Percentiles rank a stretch among this genome's conserved stretches.
These are phyloP conservation scores for Caenorhabditis sp. DNA, from an alignment of 2,888 invertebrate genomes.

Conservation along the genomic window DNA sequence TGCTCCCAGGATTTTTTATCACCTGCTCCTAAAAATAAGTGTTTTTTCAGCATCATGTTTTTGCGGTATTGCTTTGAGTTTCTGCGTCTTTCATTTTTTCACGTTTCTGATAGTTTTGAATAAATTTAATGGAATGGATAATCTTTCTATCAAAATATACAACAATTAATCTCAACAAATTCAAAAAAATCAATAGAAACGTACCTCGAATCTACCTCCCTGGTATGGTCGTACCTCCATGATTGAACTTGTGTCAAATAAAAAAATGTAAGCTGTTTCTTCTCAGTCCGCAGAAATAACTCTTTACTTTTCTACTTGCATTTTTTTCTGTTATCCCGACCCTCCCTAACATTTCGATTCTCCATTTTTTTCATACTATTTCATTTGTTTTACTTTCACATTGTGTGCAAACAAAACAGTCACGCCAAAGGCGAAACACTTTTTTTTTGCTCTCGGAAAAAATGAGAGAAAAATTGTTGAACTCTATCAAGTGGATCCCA, in stretches of 20 bases:
- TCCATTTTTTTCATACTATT: conserved; percentile 17
- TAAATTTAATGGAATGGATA: no score
- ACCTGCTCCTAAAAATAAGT: no score
- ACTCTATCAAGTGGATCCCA: conserved; percentile 43
- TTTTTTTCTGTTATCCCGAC: not conserved
- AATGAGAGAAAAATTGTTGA: conserved; percentile 18
- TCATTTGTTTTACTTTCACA: conserved; percentile 41
- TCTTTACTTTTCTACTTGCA: conserved; percentile 15
- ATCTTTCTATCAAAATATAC: no score
- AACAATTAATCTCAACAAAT: no score
- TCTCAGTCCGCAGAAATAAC: conserved; percentile 24
- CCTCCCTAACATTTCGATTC: conserved; percentile 6
- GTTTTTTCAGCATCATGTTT: no score
- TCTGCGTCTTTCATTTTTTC: no score
- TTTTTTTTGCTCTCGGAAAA: not conserved
- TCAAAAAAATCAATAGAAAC: not conserved
- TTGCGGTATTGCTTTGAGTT: no score
- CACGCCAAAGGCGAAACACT: not conserved
- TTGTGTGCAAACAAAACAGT: conserved; percentile 16
- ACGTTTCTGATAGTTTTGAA: no score
- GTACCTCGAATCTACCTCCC: conserved; percentile 60
- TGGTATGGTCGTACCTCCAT: conserved; percentile 53
- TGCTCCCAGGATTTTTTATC: no score
- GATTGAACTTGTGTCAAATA: conserved; percentile 14
- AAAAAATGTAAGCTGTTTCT: not conserved